Percentiles rank a stretch among this genome's conserved stretches.
Evolutionary conservation across 2,113 vertebrate species (phyloP).

Genomic region (Thymallus thymallus): DNA sequence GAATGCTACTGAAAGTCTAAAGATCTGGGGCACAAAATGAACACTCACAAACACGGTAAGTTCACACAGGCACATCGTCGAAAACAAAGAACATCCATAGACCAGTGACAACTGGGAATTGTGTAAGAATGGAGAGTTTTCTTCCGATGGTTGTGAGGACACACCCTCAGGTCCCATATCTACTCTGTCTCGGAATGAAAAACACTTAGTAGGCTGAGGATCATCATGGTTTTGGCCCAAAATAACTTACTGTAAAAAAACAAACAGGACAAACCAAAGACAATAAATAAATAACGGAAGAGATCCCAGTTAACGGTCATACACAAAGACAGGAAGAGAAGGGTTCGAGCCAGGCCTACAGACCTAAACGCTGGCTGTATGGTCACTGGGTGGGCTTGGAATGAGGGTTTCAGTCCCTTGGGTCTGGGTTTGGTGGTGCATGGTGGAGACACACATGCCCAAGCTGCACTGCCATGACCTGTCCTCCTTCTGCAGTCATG

Average conservation of each 20-base stretch:
- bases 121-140: conserved; percentile 55
- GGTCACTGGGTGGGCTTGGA: neutral
- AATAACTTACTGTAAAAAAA: conserved; percentile 27
- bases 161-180: conserved; percentile 36
- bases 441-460: neutral
- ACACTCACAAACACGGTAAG: conserved; percentile 28
- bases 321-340: conserved; percentile 11
- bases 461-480: neutral
- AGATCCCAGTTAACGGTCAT: conserved; percentile 15
- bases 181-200: conserved; percentile 39
- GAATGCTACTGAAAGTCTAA: conserved; percentile 46
- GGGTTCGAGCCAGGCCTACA: neutral
- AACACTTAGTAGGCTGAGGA: conserved; percentile 55
- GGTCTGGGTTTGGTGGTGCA: neutral
- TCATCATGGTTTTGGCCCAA: conserved; percentile 49
- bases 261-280: conserved; percentile 19
- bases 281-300: neutral
- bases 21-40: conserved; percentile 39
- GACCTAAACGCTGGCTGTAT: neutral
- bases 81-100: conserved; percentile 30
- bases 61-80: conserved; percentile 57
- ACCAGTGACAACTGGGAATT: conserved; percentile 46
- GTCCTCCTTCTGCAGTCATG: too few relatives aligned
- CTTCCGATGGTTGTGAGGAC: conserved; percentile 3
- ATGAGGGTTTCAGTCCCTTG: neutral